These are phyloP conservation scores for Homalodisca vitripennis DNA, from an alignment of 1,140 invertebrate genomes.

Conservation along the genomic window DNA sequence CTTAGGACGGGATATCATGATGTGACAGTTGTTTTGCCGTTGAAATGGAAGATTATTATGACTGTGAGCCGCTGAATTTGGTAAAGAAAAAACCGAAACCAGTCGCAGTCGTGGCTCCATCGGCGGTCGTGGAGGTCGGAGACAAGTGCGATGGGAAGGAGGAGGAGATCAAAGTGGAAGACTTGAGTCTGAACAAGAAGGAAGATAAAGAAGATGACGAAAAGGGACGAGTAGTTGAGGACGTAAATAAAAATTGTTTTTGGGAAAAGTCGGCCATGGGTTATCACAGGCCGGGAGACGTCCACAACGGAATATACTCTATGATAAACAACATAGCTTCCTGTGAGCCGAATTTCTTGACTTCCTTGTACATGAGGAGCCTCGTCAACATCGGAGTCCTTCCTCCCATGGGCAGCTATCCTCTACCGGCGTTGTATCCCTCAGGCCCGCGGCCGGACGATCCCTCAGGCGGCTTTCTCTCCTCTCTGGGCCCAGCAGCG, in stretches of 20 bases:
- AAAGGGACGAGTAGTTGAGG: constrained; percentile 41
- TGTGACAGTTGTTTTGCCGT: background rate
- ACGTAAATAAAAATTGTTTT: constrained; percentile 37
- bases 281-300: background rate
- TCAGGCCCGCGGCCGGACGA: background rate
- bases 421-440: background rate
- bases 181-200: background rate
- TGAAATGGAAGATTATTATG: constrained; percentile 35
- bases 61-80: constrained; percentile 47
- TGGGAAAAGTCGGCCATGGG: background rate
- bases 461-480: constrained; percentile 9
- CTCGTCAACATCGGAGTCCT: constrained; percentile 44
- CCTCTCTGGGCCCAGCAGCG: constrained; percentile 47
- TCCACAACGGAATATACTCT: too few species aligned
- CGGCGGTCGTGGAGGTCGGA: constrained; percentile 42
- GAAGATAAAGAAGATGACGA: constrained; percentile 27
- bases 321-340: too few species aligned
- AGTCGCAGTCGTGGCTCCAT: constrained; percentile 51
- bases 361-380: constrained; percentile 61
- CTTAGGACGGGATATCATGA: background rate
- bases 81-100: constrained; percentile 50
- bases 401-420: constrained; percentile 1
- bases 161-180: constrained; percentile 29
- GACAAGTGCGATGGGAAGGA: constrained; percentile 33
- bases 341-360: constrained; percentile 58